These are phyloP conservation scores for Alectura lathami DNA, from an alignment of 2,113 vertebrate species.

Conservation along the genomic window DNA sequence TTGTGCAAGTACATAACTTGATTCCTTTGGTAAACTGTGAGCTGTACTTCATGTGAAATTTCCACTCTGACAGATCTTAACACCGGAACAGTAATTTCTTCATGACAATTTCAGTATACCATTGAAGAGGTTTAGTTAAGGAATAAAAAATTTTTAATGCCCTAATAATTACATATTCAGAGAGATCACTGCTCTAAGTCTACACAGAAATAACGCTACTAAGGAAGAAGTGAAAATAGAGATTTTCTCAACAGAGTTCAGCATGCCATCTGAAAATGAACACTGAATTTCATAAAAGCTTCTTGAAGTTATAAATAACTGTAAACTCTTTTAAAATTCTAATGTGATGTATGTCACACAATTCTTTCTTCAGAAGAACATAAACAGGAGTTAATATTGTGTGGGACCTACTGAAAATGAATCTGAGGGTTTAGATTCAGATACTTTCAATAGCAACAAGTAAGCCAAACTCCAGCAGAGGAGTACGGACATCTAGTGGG, in stretches of 20 bases:
- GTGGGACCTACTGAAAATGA: background rate
- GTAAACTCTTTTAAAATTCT: background rate
- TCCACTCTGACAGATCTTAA: background rate
- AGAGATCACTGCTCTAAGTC: background rate
- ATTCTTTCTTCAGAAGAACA: background rate
- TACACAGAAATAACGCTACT: background rate
- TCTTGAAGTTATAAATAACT: background rate
- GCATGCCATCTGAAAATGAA: background rate
- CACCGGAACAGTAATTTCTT: background rate
- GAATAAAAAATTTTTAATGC: background rate
- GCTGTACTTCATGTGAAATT: background rate
- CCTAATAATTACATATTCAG: background rate
- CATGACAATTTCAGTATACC: background rate
- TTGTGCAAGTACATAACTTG: background rate
- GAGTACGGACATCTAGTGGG: constrained; percentile 5
- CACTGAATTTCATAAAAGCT: background rate
- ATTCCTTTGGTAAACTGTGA: background rate
- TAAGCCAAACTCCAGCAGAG: rapidly evolving
- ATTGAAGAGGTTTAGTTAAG: background rate
- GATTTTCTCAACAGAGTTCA: background rate
- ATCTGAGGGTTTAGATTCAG: background rate
- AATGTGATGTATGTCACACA: background rate
- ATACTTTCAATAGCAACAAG: background rate
- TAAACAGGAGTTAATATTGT: background rate
- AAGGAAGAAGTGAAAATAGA: background rate